Evolutionary conservation across 2,888 invertebrate genomes (phyloP), one percentile per base, ranked within the genome.

Genomic region (Mimas tiliae): DNA sequence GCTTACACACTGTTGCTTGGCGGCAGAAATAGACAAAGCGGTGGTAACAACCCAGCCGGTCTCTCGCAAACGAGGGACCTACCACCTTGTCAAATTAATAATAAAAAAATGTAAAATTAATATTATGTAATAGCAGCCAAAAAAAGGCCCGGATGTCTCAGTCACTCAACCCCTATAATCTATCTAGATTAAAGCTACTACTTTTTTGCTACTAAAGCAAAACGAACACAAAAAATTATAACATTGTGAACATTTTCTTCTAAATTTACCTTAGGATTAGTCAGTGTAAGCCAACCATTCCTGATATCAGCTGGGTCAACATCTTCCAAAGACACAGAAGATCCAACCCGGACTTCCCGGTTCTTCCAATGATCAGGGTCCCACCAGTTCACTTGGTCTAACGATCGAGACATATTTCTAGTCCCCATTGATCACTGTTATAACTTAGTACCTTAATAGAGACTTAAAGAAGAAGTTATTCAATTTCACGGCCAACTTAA

Each of bases 381-480:
- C 91, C 92, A 92, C 92, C 93, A 93, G 70, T 89, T 85, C 12
- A 87, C 85, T 50, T 87, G 82, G 69, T 92, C 88, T 65, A 87
- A 68, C 0, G 90, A 90, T 21, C 83, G 81, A 9, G 87, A 87
- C 45, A 86, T 77, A 21, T 87, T 82, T n/a, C 78, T 77, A 0
- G 86, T 79, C 19, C 83, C 83, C 90, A 91, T 91, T 48, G n/a
- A n/a, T 48, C 11, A 48, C n/a, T 27, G 21, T 27, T 42, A 47
- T 21, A 38, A 55, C 55, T 16, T 16, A 34, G 34, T 16, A 9
- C n/a, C n/a, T n/a, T 27, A 38, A 16, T 1, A 55, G 9, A 9
- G 38, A 38, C 7, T 34, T 38, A 11, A 53, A 34, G 34, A 34
- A 33, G 33, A 33, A 58, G 11, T 19, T 58, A 6, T 34, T 27